Evolutionary conservation across 2,113 vertebrate genomes (phyloP).

Genomic region (Typhlomys cinereus): DNA sequence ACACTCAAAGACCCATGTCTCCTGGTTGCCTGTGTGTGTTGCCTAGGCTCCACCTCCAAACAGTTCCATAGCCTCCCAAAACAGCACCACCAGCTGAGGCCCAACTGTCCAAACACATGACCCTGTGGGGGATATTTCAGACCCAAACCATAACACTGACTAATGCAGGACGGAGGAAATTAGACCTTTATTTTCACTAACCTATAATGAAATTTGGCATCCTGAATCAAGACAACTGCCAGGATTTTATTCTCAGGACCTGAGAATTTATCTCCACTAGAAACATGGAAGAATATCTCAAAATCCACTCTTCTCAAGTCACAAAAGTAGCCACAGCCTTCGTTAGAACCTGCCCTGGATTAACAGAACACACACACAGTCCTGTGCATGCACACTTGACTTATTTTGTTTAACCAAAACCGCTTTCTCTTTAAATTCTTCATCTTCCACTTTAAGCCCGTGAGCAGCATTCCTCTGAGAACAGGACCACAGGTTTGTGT

Average conservation of each 20-base stretch:
- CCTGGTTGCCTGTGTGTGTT: background rate
- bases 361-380: background rate
- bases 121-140: background rate
- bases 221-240: background rate
- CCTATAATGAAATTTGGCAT: background rate
- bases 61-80: background rate
- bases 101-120: conserved; percentile 26
- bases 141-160: background rate
- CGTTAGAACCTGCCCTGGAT: background rate
- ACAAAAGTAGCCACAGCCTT: background rate
- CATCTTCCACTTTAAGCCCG: background rate
- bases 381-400: background rate
- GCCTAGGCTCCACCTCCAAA: background rate
- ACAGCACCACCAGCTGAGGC: background rate
- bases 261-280: background rate
- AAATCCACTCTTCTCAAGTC: background rate
- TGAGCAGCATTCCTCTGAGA: background rate
- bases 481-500: background rate
- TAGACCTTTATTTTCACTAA: conserved; percentile 19
- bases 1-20: background rate
- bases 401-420: background rate
- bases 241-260: background rate
- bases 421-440: background rate
- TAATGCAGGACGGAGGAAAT: background rate
- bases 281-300: background rate